Base-by-base conservation (phyloP, 2,113 vertebrate species). In the Anthoscopus minutus region DNA sequence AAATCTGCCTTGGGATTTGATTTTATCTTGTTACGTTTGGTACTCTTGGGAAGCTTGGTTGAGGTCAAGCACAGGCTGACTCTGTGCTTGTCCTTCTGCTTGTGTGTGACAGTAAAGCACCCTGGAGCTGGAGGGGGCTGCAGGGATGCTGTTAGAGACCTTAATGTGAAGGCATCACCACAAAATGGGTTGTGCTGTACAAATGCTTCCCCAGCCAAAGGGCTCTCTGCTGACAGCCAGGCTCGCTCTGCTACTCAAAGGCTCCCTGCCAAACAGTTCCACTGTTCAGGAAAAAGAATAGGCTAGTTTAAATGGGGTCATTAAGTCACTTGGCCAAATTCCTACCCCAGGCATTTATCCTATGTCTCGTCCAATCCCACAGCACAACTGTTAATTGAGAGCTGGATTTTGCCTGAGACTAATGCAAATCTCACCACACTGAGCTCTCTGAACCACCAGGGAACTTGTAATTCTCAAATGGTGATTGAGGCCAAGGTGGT, bases 291-390 rank as follows among this genome's bases (percentile, higher is more conserved):
- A 64, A 74, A 56, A 96, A 88, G 71, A 93, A 83, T 24, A 19
- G 31, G 64, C 67, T 56, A 6, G 67, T 81, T 93, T 51, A 90
- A 94, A 94, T 35, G 60, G 91, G 85, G 87, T 89, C 85, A 58
- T 77, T 77, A 66, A 86, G 88, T 83, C 79, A 78, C 65, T 96
- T 81, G 88, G 94, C 79, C 79, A 88, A 77, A 95, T 90, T 94
- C 67, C 85, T 66, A 83, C 92, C 89, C 71, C 89, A 71, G 64
- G 92, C 94, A 74, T 81, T 93, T 95, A 73, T 53, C 44, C 88
- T 89, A n/a, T 45, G 44, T 82, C 79, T 86, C 81, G 40, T 94
- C 69, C 53, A 54, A 74, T 84, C 83, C 88, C 79, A 31, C 51
- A 78, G 57, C 67, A 81, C 44, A 83, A 1, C 2, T 74, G 35